phyloP scores from a whole-genome alignment of 2,113 vertebrate genomes.

The Neofelis nebulosa region DNA sequence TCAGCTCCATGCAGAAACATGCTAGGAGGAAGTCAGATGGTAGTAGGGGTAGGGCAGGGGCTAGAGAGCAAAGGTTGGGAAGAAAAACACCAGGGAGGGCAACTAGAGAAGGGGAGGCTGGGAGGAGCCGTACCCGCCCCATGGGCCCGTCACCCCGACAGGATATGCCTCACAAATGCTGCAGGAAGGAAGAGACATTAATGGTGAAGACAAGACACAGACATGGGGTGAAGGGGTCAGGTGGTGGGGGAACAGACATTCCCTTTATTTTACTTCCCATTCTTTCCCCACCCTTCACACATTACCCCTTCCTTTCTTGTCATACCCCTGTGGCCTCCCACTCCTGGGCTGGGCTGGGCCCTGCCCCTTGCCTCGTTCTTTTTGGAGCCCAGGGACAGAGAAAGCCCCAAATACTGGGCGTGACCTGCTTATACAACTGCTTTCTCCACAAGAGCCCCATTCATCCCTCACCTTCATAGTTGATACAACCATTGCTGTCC shows the following conservation, averaged over 20 bases:
- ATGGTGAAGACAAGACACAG: constrained; percentile 80
- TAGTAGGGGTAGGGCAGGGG: constrained; percentile 66
- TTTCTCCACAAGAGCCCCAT: background rate
- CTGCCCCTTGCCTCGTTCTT: constrained; percentile 21
- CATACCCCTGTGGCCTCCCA: background rate
- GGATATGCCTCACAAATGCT: constrained; percentile 90
- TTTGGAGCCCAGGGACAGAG: background rate
- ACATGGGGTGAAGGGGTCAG: constrained; percentile 64
- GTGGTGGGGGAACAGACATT: constrained; percentile 14
- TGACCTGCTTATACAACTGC: background rate
- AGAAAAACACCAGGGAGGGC: constrained; percentile 40
- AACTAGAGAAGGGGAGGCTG: constrained; percentile 54
- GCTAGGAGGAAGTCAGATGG: constrained; percentile 73
- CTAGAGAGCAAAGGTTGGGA: constrained; percentile 65
- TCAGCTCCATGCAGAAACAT: constrained; percentile 86
- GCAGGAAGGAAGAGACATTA: constrained; percentile 85
- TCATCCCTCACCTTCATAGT: constrained; percentile 93
- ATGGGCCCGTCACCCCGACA: constrained; percentile 86
- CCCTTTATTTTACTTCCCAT: background rate
- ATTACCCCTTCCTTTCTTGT: background rate
- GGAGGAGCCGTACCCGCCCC: constrained; percentile 84
- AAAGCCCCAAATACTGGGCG: background rate
- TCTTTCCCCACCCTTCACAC: background rate
- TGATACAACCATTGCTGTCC: constrained; percentile 97
- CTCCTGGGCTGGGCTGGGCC: background rate